Evolutionary conservation across 53 echinoderm and acorn worm genomes (phyloP).

Genomic region (Crossaster papposus): DNA sequence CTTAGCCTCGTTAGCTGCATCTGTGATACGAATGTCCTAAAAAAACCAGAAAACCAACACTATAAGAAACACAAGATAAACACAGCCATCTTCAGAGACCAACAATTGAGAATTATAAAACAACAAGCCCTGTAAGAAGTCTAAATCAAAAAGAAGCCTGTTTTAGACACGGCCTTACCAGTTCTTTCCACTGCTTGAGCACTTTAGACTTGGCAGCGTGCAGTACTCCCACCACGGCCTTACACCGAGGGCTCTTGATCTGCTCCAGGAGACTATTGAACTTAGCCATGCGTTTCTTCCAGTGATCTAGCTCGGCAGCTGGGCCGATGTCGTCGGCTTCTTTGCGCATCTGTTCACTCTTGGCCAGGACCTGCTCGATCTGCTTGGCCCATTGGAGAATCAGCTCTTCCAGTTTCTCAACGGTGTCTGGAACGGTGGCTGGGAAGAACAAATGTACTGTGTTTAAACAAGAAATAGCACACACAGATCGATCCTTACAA

Average conservation of each 20-base stretch:
- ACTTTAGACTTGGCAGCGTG: slow-evolving; percentile 97
- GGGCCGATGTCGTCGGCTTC: slow-evolving; percentile 99
- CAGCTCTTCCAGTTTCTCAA: slow-evolving; percentile 95
- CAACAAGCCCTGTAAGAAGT: no score
- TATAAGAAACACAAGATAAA: not conserved
- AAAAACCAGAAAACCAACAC: no score
- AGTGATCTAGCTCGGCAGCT: slow-evolving; percentile 97
- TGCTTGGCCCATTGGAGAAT: slow-evolving; percentile 92
- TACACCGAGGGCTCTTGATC: slow-evolving; percentile 96
- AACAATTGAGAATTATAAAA: no score
- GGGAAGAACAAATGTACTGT: not conserved
- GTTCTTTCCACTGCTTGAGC: slow-evolving; percentile 95
- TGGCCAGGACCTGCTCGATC: slow-evolving; percentile 95
- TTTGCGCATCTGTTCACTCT: slow-evolving; percentile 99
- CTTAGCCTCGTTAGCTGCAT: slow-evolving; percentile 98
- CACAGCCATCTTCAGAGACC: not conserved
- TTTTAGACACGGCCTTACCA: slow-evolving; percentile 82
- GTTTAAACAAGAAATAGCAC: not conserved
- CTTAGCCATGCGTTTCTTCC: slow-evolving; percentile 98
- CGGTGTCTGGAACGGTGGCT: slow-evolving; percentile 94
- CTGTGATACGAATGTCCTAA: slow-evolving; percentile 97
- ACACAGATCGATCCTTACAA: not conserved
- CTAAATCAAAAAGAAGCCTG: no score
- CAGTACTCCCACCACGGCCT: slow-evolving; percentile 97
- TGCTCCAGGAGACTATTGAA: slow-evolving; percentile 98